A percentile compares a stretch with the other conserved stretches of the same genome.
Conservation (phyloP, 2,113 vertebrate species). For the Scatophagus argus region DNA sequence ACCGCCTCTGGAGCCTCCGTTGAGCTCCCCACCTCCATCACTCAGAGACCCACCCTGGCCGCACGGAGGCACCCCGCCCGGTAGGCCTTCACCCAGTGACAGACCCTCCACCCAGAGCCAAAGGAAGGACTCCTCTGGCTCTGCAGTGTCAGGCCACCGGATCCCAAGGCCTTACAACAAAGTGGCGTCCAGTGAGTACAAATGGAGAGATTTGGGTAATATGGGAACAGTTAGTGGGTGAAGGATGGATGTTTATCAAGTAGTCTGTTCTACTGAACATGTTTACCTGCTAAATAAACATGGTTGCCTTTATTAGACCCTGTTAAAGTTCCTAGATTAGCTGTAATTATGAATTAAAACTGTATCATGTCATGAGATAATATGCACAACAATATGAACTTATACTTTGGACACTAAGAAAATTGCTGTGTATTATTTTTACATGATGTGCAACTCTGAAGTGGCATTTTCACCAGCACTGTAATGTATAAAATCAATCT, state of each 20-base stretch:
- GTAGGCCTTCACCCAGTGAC: constrained; percentile 58
- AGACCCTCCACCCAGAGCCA: constrained; percentile 79
- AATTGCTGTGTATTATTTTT: background rate
- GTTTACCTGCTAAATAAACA: constrained; percentile 1
- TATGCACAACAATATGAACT: background rate
- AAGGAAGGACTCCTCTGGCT: constrained; percentile 78
- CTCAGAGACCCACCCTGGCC: constrained; percentile 86
- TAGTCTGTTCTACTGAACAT: background rate
- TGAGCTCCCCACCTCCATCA: constrained; percentile 80
- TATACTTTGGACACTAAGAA: background rate
- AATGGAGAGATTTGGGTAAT: background rate
- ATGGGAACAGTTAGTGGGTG: background rate
- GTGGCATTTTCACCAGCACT: background rate
- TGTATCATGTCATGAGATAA: background rate
- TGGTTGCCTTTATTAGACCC: background rate
- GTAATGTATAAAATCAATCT: background rate
- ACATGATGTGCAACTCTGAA: background rate
- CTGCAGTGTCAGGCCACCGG: constrained; percentile 65
- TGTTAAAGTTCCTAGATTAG: background rate
- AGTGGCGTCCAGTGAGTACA: constrained; percentile 90
- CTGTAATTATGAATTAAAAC: background rate
- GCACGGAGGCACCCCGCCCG: constrained; percentile 73
- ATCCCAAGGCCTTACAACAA: constrained; percentile 89
- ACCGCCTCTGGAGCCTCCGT: constrained; percentile 76
- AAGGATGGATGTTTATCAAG: background rate